Conservation (phyloP, 2,797 vertebrate genomes). For the Ciconia nigra region DNA sequence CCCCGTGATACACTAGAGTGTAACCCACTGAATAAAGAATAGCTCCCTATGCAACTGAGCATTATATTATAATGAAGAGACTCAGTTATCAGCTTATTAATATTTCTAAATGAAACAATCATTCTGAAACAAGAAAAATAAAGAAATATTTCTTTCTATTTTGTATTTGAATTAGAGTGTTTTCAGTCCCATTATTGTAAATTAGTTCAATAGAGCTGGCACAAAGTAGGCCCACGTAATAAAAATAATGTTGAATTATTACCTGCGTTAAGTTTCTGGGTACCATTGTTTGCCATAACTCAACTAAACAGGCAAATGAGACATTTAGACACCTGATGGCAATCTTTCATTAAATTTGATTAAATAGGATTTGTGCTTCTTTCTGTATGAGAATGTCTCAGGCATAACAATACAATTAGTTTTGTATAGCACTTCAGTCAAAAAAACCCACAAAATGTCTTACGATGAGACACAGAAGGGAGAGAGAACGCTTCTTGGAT, state of each 20-base stretch:
- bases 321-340: conserved; percentile 75
- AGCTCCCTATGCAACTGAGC: background rate
- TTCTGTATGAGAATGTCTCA: background rate
- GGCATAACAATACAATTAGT: conserved; percentile 20
- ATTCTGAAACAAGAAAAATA: conserved; percentile 13
- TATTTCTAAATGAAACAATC: conserved; percentile 47
- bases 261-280: background rate
- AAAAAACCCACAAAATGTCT: background rate
- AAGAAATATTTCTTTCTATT: background rate
- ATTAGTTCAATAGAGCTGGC: conserved; percentile 4
- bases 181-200: conserved; percentile 21
- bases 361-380: conserved; percentile 1
- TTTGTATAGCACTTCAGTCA: background rate
- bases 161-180: background rate
- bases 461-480: background rate
- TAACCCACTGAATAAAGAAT: conserved; percentile 39
- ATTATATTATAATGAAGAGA: conserved; percentile 52
- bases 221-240: background rate
- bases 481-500: background rate
- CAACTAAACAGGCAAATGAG: conserved; percentile 44
- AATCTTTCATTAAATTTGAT: conserved; percentile 77
- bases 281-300: conserved; percentile 13
- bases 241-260: conserved; percentile 20
- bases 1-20: background rate
- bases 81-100: conserved; percentile 49